A percentile compares a stretch with the other conserved stretches of the same genome.
These are phyloP conservation scores for Nomada hirtipes DNA, from an alignment of 2,888 invertebrate species.

Conservation along the genomic window DNA sequence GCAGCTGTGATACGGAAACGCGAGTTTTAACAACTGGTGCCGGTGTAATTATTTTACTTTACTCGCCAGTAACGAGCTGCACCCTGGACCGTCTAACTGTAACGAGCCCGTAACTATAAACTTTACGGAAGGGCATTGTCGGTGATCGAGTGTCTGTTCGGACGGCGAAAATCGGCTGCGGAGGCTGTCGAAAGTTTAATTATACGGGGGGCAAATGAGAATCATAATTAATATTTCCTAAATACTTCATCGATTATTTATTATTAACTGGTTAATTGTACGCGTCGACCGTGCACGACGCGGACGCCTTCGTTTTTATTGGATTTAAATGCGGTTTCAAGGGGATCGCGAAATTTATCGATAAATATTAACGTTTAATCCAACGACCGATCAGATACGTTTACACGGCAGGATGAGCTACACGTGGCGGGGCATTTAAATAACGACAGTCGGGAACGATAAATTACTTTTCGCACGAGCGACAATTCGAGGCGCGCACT, in stretches of 20 bases:
- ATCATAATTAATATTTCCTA: too few species aligned
- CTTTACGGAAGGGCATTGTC: background rate
- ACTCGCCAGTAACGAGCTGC: slow-evolving; percentile 11
- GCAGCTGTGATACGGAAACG: slow-evolving; percentile 28
- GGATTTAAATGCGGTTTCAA: too few species aligned
- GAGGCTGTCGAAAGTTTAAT: background rate
- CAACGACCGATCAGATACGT: too few species aligned
- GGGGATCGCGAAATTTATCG: too few species aligned
- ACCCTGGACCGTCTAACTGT: slow-evolving; percentile 6
- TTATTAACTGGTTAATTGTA: too few species aligned
- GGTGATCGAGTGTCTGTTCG: background rate
- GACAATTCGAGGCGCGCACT: background rate
- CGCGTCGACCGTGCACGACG: too few species aligned
- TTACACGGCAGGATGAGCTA: background rate
- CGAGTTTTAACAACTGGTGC: slow-evolving; percentile 21
- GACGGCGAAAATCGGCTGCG: background rate
- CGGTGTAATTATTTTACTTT: slow-evolving; percentile 33
- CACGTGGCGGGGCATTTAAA: background rate
- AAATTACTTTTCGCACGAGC: background rate
- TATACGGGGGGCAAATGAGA: too few species aligned
- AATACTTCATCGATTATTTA: too few species aligned
- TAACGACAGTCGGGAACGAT: background rate
- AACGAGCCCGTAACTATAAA: slow-evolving; percentile 20
- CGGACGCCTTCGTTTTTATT: too few species aligned
- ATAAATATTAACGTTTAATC: too few species aligned